Percentiles rank a stretch among this genome's conserved stretches.
These are phyloP conservation scores for Tachycineta bicolor DNA, from an alignment of 2,113 vertebrate species.

Conservation along the genomic window DNA sequence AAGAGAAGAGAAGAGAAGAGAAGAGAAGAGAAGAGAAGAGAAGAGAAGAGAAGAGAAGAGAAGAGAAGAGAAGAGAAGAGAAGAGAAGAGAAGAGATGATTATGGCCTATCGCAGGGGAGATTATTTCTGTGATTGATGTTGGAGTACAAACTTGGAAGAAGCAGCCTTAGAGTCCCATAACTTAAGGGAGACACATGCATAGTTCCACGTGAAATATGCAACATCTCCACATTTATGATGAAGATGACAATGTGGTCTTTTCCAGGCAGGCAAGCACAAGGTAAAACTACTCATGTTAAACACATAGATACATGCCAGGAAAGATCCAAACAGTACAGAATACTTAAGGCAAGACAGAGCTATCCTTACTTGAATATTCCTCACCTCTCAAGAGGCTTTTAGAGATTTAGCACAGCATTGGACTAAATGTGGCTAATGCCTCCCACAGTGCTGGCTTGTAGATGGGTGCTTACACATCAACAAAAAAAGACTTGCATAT, in stretches of 20 bases:
- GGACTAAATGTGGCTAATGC: neutral
- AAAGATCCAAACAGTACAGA: neutral
- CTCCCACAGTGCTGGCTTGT: neutral
- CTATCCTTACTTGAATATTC: neutral
- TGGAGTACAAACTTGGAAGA: neutral
- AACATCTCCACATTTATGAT: neutral
- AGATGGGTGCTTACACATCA: neutral
- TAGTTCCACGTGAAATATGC: neutral
- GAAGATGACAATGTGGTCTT: neutral
- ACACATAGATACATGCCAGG: neutral
- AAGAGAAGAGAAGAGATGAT: neutral
- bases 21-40: neutral
- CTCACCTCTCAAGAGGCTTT: neutral
- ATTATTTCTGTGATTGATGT: neutral
- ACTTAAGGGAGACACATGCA: neutral
- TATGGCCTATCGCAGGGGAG: neutral
- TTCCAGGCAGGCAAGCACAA: neutral
- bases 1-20: no score
- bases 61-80: neutral
- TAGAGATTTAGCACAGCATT: neutral
- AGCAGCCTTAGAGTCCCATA: neutral
- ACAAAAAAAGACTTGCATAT: neutral
- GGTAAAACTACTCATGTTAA: neutral
- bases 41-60: no score
- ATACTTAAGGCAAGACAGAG: neutral